A percentile compares a stretch with the other conserved stretches of the same genome.
Conservation (phyloP, 2,797 vertebrate genomes). For the Fistularia commersonii region DNA sequence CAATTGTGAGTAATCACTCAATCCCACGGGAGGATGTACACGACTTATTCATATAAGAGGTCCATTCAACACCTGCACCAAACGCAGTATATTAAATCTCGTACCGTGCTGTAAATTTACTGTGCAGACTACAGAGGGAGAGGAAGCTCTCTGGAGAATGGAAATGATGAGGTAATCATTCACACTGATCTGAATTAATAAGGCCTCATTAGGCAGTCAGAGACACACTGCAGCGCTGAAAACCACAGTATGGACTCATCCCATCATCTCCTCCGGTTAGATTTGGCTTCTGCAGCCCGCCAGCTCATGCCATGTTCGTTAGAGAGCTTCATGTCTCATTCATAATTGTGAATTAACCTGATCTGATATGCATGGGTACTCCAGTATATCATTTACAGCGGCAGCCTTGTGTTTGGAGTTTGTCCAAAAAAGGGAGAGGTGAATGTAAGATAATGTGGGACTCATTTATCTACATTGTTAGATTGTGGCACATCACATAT, state of each 20-base stretch:
- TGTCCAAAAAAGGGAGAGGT: neutral
- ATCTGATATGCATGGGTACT: conserved; percentile 30
- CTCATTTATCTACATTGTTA: neutral
- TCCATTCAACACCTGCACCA: conserved; percentile 17
- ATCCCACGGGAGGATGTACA: conserved; percentile 33
- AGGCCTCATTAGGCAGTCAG: conserved; percentile 72
- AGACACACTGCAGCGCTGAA: conserved; percentile 56
- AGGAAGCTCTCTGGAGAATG: conserved; percentile 60
- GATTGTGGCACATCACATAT: neutral
- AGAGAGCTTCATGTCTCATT: conserved; percentile 39
- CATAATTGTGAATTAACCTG: conserved; percentile 16
- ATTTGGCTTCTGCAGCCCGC: conserved; percentile 39
- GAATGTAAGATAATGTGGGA: conserved; percentile 1
- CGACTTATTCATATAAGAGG: conserved; percentile 37
- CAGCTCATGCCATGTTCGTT: conserved; percentile 32
- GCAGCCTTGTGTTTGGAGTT: neutral
- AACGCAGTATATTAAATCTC: conserved; percentile 31
- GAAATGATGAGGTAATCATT: conserved; percentile 77
- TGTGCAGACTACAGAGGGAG: conserved; percentile 49
- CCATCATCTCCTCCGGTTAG: conserved; percentile 45
- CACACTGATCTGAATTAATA: conserved; percentile 78
- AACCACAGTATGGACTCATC: conserved; percentile 52
- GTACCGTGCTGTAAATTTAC: conserved; percentile 53
- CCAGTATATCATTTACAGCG: conserved; percentile 1
- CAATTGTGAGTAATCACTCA: conserved; percentile 36